A percentile compares a stretch with the other conserved stretches of the same genome.
These are phyloP conservation scores for Naja naja DNA, from an alignment of 2,113 vertebrate species.

Conservation along the genomic window DNA sequence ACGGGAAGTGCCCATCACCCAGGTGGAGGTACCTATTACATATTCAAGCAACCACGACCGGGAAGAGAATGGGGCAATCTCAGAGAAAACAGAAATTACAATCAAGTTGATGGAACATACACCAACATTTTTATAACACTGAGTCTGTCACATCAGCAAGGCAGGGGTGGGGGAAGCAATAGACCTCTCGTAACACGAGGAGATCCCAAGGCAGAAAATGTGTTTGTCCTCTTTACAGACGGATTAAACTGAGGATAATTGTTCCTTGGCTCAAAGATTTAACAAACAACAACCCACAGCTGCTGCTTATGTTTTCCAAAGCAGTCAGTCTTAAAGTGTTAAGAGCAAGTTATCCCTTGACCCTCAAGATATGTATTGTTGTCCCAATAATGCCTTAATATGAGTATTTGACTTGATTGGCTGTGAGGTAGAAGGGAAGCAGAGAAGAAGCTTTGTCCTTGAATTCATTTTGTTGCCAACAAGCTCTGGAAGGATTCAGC, in stretches of 20 bases:
- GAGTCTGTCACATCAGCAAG: not conserved
- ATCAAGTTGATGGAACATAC: rapidly evolving
- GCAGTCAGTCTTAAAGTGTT: not conserved
- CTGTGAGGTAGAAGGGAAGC: not conserved
- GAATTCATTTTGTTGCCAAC: rapidly evolving
- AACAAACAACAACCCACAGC: not conserved
- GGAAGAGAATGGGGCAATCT: not conserved
- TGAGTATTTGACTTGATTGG: not conserved
- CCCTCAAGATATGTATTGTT: not conserved
- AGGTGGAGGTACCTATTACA: conserved; percentile 68
- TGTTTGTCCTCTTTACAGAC: not conserved
- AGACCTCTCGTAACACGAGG: rapidly evolving
- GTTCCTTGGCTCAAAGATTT: rapidly evolving
- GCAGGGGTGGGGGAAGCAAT: rapidly evolving
- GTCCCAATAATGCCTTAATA: not conserved
- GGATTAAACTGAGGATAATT: conserved; percentile 4
- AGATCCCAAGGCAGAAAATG: not conserved
- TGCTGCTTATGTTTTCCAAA: rapidly evolving
- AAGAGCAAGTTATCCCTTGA: not conserved
- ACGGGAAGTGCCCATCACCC: conserved; percentile 76
- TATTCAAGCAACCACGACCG: conserved; percentile 47
- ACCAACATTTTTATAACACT: conserved; percentile 24
- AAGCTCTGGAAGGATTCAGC: not conserved
- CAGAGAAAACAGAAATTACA: conserved; percentile 17
- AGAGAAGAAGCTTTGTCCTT: not conserved